Evolutionary conservation across 2,888 invertebrate species (phyloP), one percentile per base, ranked within the genome.

Genomic region (Drepana falcataria): DNA sequence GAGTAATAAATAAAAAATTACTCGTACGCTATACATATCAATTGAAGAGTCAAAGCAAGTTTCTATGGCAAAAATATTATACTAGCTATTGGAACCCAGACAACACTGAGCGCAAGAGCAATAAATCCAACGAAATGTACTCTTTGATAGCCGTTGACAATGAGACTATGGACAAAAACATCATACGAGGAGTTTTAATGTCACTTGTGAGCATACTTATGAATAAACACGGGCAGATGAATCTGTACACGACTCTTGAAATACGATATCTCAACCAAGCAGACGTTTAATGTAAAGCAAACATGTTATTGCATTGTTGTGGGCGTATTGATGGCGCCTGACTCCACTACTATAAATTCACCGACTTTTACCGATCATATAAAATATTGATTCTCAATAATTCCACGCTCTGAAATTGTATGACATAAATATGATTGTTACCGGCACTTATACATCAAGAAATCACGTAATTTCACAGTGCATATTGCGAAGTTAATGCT

Each of bases 241-340:
- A 89, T 89, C 89, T 87, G 77, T 71, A 79, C 86, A 87, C 87
- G 87, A 87, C 84, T 81, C 77, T 77, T 88, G 82, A 84, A 87
- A 85, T 86, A 86, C 83, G 86, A 83, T 72, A 77, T 82, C 82
- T 73, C 71, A 73, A 72, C 68, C 68, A 72, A 69, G 68, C 71
- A 77, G 76, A 79, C 79, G 65, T 69, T 75, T 75, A 77, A 79
- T 79, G 75, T 79, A 77, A 79, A 76, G 74, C 77, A 73, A 75
- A 72, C 71, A 78, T 78, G 73, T 71, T 69, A 77, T 79, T 74
- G 74, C 74, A 74, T 73, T 76, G 73, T 77, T 79, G 83, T 83
- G 82, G 85, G 83, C 80, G 83, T 81, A 81, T 76, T 71, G 75
- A 81, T 78, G 81, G 81, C 79, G 79, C 77, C 68, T 77, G 71